Conservation (phyloP, 2,888 invertebrate species). For the Schizotus pectinicornis region DNA sequence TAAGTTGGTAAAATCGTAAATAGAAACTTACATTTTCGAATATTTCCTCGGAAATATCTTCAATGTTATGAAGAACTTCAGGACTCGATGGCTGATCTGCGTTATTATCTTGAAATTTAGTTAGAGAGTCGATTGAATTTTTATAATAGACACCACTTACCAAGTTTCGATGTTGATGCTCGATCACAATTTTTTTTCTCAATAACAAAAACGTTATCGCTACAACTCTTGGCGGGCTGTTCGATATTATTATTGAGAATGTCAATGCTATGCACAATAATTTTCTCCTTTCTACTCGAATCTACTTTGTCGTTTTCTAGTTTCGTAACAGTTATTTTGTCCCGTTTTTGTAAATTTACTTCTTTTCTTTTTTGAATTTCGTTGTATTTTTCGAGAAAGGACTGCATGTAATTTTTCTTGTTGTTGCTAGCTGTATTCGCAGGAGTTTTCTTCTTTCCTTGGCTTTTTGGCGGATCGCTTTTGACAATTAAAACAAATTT, state of each 20-base stretch:
- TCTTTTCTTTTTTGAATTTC: constrained; percentile 32
- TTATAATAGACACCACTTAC: no score
- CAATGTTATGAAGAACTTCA: no score
- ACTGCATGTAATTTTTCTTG: constrained; percentile 36
- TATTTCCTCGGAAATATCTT: no score
- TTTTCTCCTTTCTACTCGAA: no score
- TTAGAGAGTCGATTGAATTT: no score
- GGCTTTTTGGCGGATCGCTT: background rate
- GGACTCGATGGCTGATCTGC: no score
- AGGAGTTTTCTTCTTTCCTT: constrained; percentile 16
- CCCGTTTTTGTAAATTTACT: background rate
- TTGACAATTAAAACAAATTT: constrained; percentile 23
- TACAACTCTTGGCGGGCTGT: background rate
- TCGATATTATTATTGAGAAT: background rate
- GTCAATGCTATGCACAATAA: no score
- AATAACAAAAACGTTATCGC: background rate
- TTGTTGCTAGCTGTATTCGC: background rate
- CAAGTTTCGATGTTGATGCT: no score
- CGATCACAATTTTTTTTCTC: background rate
- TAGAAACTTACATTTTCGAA: no score
- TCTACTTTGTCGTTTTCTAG: background rate
- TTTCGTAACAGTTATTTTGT: background rate
- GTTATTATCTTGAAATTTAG: no score
- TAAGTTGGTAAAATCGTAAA: no score
- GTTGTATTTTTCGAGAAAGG: constrained; percentile 43